phyloP scores from a whole-genome alignment of 2,888 invertebrate species.

The Zygogramma bicolorata region DNA sequence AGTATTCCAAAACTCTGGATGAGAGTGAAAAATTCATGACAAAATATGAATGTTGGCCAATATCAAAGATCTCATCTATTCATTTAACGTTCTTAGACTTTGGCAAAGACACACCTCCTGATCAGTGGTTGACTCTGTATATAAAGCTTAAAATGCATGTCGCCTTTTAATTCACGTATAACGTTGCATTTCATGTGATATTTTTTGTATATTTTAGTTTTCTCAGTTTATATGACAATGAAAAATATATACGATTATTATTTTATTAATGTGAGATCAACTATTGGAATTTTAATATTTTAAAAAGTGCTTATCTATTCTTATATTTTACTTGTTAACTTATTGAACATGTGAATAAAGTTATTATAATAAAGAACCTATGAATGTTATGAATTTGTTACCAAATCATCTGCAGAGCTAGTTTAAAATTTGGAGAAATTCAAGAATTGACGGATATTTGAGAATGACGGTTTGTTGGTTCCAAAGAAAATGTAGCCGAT shows the following conservation, averaged over 20 bases:
- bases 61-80: too few relatives aligned
- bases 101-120: too few relatives aligned
- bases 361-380: background rate
- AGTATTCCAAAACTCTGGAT: background rate
- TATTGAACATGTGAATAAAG: conserved; percentile 10
- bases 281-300: conserved; percentile 6
- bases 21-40: background rate
- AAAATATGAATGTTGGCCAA: background rate
- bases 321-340: conserved; percentile 16
- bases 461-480: too few relatives aligned
- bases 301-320: background rate
- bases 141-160: background rate
- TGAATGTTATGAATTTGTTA: background rate
- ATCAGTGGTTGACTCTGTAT: background rate
- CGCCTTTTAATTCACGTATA: background rate
- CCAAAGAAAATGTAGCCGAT: too few relatives aligned
- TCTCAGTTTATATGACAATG: conserved; percentile 13
- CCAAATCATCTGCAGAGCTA: too few relatives aligned
- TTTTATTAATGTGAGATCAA: background rate
- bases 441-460: too few relatives aligned
- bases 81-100: too few relatives aligned
- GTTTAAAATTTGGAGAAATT: too few relatives aligned
- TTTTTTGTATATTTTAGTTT: conserved; percentile 24
- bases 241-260: background rate
- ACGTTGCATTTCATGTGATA: conserved; percentile 1